phyloP scores from a whole-genome alignment of 1,140 invertebrate species.

The Cotesia typhae region DNA sequence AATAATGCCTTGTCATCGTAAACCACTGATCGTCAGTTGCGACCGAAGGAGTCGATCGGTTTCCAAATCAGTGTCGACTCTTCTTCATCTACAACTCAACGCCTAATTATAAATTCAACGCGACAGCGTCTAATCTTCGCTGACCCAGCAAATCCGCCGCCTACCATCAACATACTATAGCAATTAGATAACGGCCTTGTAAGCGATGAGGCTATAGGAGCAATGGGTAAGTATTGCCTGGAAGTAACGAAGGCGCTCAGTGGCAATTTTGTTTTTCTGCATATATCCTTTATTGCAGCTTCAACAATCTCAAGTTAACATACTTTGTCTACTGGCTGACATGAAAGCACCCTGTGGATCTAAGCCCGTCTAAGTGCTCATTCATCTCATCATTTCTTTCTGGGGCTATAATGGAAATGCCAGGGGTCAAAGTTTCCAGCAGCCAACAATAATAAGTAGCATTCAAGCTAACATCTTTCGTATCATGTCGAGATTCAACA shows the following conservation, averaged over 20 bases:
- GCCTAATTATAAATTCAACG: slow-evolving; percentile 56
- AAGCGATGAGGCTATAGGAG: too few relatives aligned
- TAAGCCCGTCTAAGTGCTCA: slow-evolving; percentile 70
- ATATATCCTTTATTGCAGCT: slow-evolving; percentile 84
- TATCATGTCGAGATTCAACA: slow-evolving; percentile 45
- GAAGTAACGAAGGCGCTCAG: too few relatives aligned
- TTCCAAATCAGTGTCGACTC: slow-evolving; percentile 89
- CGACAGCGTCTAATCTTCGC: slow-evolving; percentile 59
- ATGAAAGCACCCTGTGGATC: slow-evolving; percentile 74
- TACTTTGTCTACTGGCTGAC: slow-evolving; percentile 67
- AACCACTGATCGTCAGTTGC: slow-evolving; percentile 89
- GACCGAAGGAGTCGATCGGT: slow-evolving; percentile 88
- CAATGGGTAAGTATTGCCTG: too few relatives aligned
- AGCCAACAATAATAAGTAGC: slow-evolving; percentile 61
- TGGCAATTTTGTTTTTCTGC: slow-evolving; percentile 77
- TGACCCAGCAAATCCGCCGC: slow-evolving; percentile 59
- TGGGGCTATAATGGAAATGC: slow-evolving; percentile 65
- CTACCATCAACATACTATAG: slow-evolving; percentile 64
- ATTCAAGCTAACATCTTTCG: slow-evolving; percentile 58
- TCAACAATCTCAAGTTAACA: slow-evolving; percentile 68
- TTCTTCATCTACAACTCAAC: slow-evolving; percentile 68
- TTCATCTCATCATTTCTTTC: slow-evolving; percentile 63
- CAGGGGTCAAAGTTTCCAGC: slow-evolving; percentile 59
- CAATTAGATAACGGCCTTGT: slow-evolving; percentile 70
- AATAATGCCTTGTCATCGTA: slow-evolving; percentile 86